Base-by-base conservation (phyloP, 1,140 invertebrate species). In the Plodia interpunctella region DNA sequence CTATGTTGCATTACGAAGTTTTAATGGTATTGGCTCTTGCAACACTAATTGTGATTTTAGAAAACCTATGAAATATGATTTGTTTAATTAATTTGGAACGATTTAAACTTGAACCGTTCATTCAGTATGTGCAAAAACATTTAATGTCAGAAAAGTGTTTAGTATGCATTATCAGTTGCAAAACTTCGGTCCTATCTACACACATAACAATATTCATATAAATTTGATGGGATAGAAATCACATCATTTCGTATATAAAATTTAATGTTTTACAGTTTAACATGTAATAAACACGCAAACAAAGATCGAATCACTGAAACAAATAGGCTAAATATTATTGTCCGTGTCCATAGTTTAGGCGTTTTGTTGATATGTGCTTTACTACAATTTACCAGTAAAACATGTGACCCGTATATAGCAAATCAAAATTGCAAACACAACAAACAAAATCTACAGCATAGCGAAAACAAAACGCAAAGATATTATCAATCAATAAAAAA, bases 401-500 rank as follows among this genome's bases (percentile, higher is more conserved):
- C 32, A 35, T 10, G 10, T 35, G 32, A 25, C 2, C 21, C 21
- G 21, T 25, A 25, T 25, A 25, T 2, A 3, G 6, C 9, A 32
- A 32, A 32, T 32, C 6, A 32, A 32, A 32, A 32, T 32, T n/a
- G 38, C 38, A 44, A 1, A 15, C 15, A 44, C 4, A 44, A 44
- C 38, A 44, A 44, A 15, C 1, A 5, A 15, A 17, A 44, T 10
- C n/a, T n/a, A n/a, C n/a, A n/a, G n/a, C 10, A 44, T 10, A 44
- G 38, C 5, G 6, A 44, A 44, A 17, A 44, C 15, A 44, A 44
- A 44, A 44, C 38, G 13, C 38, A 15, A 17, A 15, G 3, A n/a
- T 15, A 13, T 3, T 15, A 59, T 53, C 50, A 51, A 59, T 59
- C 57, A 59, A 53, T 35, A 28, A 53, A 57, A 49, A 49, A 57